Conservation (phyloP, 2,888 invertebrate species). For the Euspilapteryx auroguttella region DNA sequence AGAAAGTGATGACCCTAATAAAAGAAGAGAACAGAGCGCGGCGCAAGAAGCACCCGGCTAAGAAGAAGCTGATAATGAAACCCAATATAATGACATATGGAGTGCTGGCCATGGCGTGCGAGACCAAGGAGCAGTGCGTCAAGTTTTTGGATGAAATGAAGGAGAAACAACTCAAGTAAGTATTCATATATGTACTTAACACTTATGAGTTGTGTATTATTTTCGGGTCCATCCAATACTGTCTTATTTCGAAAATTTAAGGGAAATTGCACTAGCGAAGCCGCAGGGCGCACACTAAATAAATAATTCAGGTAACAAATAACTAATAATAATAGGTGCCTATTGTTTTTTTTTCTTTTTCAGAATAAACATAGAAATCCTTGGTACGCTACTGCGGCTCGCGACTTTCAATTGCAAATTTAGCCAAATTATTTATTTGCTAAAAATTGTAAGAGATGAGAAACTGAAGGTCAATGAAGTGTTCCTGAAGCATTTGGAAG, state of each 20-base stretch:
- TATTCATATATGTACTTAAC: conserved; percentile 2
- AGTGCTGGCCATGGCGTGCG: conserved; percentile 79
- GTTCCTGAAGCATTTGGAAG: conserved; percentile 65
- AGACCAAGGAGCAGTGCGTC: conserved; percentile 61
- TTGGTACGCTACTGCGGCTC: conserved; percentile 72
- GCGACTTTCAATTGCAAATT: conserved; percentile 66
- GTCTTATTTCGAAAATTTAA: too few relatives aligned
- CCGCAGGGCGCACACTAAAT: too few relatives aligned
- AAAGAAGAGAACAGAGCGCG: conserved; percentile 38
- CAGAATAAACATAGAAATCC: conserved; percentile 74
- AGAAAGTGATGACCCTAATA: conserved; percentile 62
- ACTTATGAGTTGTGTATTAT: too few relatives aligned
- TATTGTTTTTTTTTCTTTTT: conserved; percentile 15
- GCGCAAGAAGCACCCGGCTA: conserved; percentile 24
- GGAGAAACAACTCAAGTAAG: conserved; percentile 64
- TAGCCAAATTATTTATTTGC: conserved; percentile 67
- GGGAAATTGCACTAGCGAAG: too few relatives aligned
- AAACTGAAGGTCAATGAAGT: conserved; percentile 63
- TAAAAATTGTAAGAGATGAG: conserved; percentile 66
- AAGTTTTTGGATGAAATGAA: conserved; percentile 73
- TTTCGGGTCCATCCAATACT: too few relatives aligned
- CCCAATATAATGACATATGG: conserved; percentile 87
- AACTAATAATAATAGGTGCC: too few relatives aligned
- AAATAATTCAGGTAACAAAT: too few relatives aligned
- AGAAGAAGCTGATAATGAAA: conserved; percentile 46